phyloP scores from a whole-genome alignment of 2,888 invertebrate genomes.

The Apamea anceps region DNA sequence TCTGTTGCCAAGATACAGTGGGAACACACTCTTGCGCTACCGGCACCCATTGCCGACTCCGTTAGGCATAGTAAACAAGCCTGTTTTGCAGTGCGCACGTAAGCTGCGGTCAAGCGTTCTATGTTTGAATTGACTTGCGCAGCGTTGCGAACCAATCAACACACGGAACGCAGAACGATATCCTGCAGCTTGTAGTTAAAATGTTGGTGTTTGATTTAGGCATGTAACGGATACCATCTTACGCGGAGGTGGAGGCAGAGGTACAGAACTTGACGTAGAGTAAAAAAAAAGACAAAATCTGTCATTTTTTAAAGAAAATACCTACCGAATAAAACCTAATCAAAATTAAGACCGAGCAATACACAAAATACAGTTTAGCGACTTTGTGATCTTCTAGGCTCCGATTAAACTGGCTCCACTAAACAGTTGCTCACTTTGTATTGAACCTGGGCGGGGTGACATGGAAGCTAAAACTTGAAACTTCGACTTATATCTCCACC shows the following conservation, averaged over 20 bases:
- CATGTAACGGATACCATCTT: background rate
- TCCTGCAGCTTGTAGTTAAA: background rate
- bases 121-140: constrained; percentile 34
- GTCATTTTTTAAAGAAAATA: background rate
- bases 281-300: background rate
- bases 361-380: background rate
- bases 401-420: background rate
- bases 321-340: background rate
- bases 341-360: background rate
- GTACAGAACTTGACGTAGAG: background rate
- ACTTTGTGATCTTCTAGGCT: background rate
- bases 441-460: background rate
- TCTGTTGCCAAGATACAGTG: background rate
- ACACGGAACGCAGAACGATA: constrained; percentile 30
- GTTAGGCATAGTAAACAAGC: background rate
- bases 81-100: background rate
- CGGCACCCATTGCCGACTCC: background rate
- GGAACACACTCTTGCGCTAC: background rate
- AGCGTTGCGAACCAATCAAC: constrained; percentile 47
- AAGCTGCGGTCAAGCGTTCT: constrained; percentile 33
- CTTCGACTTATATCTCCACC: background rate
- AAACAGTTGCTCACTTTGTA: background rate
- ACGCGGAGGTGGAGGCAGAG: too few relatives aligned
- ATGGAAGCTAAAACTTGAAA: background rate
- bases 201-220: background rate